Conservation (phyloP, 2,797 vertebrate species). For the Mico argentatus region DNA sequence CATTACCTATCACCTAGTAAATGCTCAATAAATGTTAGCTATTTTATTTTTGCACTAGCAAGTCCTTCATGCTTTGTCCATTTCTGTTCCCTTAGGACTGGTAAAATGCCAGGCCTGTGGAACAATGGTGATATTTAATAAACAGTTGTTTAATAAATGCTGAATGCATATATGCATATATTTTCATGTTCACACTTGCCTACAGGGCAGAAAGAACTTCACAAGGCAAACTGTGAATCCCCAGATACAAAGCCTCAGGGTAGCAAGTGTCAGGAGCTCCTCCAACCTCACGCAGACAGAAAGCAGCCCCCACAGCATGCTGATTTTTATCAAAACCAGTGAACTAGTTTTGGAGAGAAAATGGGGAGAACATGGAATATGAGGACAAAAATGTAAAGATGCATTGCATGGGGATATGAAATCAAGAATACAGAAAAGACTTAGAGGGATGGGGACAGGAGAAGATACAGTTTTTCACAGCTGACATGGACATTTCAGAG, state of each 20-base stretch:
- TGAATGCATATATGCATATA: neutral
- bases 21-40: neutral
- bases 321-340: no score
- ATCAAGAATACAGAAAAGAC: neutral
- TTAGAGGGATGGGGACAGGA: neutral
- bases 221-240: neutral
- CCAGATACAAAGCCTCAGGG: neutral
- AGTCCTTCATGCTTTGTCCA: neutral
- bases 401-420: neutral
- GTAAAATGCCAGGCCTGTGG: neutral
- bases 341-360: neutral
- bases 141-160: neutral
- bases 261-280: neutral
- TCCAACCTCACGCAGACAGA: neutral
- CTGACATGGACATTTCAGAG: neutral
- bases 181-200: neutral
- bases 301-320: neutral
- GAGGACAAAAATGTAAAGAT: neutral
- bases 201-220: neutral
- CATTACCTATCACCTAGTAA: neutral
- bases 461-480: neutral
- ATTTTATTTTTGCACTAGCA: slow-evolving; percentile 11
- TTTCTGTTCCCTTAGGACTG: neutral
- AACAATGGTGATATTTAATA: neutral
- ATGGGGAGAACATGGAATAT: no score